Conservation (phyloP, 1,140 invertebrate genomes). For the Drosophila bocqueti region DNA sequence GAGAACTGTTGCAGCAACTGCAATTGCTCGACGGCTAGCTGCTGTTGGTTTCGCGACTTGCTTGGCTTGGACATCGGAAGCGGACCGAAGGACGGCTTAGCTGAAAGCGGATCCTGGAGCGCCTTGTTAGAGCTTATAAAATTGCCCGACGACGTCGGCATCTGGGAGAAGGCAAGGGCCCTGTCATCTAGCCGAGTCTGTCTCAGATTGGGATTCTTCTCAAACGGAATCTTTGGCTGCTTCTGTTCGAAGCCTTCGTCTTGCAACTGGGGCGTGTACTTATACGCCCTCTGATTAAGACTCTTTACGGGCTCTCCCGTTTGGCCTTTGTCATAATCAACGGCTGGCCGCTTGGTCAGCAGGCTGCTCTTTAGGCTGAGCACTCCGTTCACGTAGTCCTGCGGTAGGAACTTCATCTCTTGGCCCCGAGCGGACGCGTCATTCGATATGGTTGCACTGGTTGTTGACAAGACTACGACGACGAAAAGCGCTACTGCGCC, state of each 20-base stretch:
- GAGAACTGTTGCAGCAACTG: slow-evolving; percentile 56
- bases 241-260: slow-evolving; percentile 6
- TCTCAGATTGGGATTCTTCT: background rate
- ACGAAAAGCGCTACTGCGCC: slow-evolving; percentile 17
- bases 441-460: slow-evolving; percentile 8
- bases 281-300: background rate
- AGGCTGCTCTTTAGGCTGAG: slow-evolving; percentile 60
- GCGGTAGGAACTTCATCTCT: background rate
- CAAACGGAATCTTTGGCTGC: slow-evolving; percentile 14
- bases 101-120: background rate
- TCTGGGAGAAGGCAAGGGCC: slow-evolving; percentile 10
- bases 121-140: background rate
- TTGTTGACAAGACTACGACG: slow-evolving; percentile 15
- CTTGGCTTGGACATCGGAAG: background rate
- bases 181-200: slow-evolving; percentile 1
- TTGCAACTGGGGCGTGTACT: background rate
- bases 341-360: slow-evolving; percentile 23
- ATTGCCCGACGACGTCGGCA: background rate
- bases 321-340: background rate
- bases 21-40: slow-evolving; percentile 34
- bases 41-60: background rate
- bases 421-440: background rate
- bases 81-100: slow-evolving; percentile 21
- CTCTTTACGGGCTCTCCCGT: background rate
- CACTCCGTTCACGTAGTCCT: slow-evolving; percentile 62